These are phyloP conservation scores for Papilio machaon DNA, from an alignment of 1,140 invertebrate genomes.

Conservation along the genomic window DNA sequence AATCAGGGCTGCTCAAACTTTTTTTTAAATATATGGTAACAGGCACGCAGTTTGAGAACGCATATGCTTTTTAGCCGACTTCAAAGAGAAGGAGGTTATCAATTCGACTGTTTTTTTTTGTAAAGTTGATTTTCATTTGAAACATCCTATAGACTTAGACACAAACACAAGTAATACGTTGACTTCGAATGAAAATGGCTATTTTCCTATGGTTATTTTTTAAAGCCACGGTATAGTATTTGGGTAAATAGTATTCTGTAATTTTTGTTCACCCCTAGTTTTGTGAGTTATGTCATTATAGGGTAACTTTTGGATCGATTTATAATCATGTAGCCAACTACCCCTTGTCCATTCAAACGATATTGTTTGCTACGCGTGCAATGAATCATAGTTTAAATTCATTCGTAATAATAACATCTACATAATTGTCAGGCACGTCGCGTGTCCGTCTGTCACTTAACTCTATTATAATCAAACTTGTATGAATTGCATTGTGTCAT, in stretches of 20 bases:
- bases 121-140: too few relatives aligned
- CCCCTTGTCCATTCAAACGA: not conserved
- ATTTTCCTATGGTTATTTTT: not conserved
- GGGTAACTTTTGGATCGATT: slow-evolving; percentile 1
- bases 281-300: not conserved
- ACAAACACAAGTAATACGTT: too few relatives aligned
- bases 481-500: not conserved
- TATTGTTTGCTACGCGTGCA: not conserved
- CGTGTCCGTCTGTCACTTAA: slow-evolving; percentile 18
- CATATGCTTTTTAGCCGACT: too few relatives aligned
- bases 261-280: not conserved
- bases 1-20: not conserved
- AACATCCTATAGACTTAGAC: too few relatives aligned
- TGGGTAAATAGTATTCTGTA: not conserved
- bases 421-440: slow-evolving; percentile 12
- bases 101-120: too few relatives aligned
- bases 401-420: not conserved
- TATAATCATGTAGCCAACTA: not conserved
- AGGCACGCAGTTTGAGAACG: not conserved
- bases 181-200: too few relatives aligned
- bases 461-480: not conserved
- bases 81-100: too few relatives aligned
- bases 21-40: not conserved
- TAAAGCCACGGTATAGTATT: not conserved
- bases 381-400: not conserved